Percentiles rank a stretch among this genome's conserved stretches.
These are phyloP conservation scores for Achroia grisella DNA, from an alignment of 1,140 invertebrate species.

Conservation along the genomic window DNA sequence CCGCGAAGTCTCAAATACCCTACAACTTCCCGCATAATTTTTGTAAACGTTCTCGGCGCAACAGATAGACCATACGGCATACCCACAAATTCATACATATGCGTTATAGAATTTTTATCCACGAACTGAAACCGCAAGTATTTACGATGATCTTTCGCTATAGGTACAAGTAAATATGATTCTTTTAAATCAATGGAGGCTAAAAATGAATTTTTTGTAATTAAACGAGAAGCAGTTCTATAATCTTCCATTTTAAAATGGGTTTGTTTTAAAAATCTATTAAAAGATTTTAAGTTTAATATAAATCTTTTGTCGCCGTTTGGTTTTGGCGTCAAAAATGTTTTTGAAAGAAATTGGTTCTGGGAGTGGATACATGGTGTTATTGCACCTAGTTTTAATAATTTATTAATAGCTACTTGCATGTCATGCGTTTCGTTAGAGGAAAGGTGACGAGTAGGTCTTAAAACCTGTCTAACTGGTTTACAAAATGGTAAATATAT, in stretches of 20 bases:
- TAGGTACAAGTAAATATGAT: background rate
- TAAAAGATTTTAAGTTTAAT: background rate
- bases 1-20: conserved; percentile 2
- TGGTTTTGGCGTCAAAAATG: too few relatives aligned
- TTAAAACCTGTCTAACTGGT: too few relatives aligned
- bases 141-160: background rate
- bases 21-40: background rate
- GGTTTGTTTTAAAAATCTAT: background rate
- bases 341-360: too few relatives aligned
- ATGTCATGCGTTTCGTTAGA: too few relatives aligned
- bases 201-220: background rate
- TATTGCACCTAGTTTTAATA: too few relatives aligned
- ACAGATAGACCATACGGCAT: conserved; percentile 9
- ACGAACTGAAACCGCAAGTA: conserved; percentile 8
- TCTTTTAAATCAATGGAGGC: background rate
- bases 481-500: too few relatives aligned
- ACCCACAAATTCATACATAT: conserved; percentile 12
- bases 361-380: too few relatives aligned
- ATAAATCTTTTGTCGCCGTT: background rate
- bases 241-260: background rate
- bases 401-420: too few relatives aligned
- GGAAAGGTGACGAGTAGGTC: too few relatives aligned
- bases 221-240: background rate
- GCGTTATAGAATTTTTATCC: too few relatives aligned
- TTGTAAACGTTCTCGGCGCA: conserved; percentile 10